Base-by-base conservation (phyloP, 1,140 invertebrate genomes). In the Drosophila pseudoananassae region DNA sequence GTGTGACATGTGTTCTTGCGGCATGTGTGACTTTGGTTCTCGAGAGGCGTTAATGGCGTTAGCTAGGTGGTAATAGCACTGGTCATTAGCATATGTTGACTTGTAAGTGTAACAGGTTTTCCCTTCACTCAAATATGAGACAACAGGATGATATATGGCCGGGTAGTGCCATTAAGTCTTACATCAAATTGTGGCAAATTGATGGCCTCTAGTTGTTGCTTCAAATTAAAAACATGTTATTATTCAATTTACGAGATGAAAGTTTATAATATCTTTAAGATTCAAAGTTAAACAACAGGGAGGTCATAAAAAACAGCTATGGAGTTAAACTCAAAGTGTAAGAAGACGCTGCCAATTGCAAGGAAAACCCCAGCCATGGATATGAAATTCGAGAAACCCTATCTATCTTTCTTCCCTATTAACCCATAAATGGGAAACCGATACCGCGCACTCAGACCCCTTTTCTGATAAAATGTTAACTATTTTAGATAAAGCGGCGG, bases 401-500 rank as follows among this genome's bases (percentile, higher is more conserved):
- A 36, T 46, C 33, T 20, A 12, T 9, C 55, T 17, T 27, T 66
- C 27, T 40, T 4, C 17, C 49, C 36, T 40, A 33, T 29, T 40
- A 74, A 69, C 63, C 63, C 36, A 36, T 45, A 47, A 40, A 65
- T 27, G 20, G 38, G 54, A 60, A 82, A 82, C 80, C 63, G 60
- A 82, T 82, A 77, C 68, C 12, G 36, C 25, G 27, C 53, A 58
- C 54, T 53, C 49, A 66, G 60, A 55, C 25, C 5, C 25, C 25
- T 3, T 3, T 0, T 27, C 25, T 7, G 80, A 74, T 74, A 65
- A 63, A 68, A 64, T 69, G 56, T 50, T 33, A 63, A 38, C 47
- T 29, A 68, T 76, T 78, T 82, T 82, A 71, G 61, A 82, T 77
- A 77, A 81, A 36, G 47, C 47, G 17, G 33, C 25, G 49, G 43